phyloP scores from a whole-genome alignment of 2,888 invertebrate species.

The Andrena fulva region DNA sequence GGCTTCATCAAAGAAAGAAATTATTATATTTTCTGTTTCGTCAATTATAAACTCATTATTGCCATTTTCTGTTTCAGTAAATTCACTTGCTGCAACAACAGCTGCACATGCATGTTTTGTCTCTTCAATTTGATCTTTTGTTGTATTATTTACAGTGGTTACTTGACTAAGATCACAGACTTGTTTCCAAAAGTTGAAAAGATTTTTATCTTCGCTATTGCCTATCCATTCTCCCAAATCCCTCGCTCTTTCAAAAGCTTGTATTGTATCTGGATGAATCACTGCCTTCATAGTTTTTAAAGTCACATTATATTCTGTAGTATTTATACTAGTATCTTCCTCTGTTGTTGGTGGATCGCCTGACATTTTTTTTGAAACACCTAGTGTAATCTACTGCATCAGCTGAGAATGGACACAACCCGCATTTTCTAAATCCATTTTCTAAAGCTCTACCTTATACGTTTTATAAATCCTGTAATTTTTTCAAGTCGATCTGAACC shows the following conservation, averaged over 20 bases:
- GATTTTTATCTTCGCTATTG: constrained; percentile 1
- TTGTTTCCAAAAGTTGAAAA: constrained; percentile 5
- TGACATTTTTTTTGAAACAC: neutral
- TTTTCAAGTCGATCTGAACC: no score
- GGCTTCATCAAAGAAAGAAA: neutral
- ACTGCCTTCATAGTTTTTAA: neutral
- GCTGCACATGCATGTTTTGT: neutral
- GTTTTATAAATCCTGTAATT: no score
- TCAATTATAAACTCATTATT: constrained; percentile 2
- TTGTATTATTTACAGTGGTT: constrained; percentile 2
- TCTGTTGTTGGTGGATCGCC: neutral
- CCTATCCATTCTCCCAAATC: constrained; percentile 2
- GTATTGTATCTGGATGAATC: neutral
- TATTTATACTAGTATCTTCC: neutral
- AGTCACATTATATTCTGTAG: neutral
- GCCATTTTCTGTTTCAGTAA: neutral
- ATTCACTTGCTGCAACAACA: neutral
- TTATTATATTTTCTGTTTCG: no score
- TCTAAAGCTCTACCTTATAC: no score
- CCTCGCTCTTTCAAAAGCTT: neutral
- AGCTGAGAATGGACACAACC: neutral
- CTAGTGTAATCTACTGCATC: neutral
- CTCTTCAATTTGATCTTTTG: neutral
- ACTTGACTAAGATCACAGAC: neutral
- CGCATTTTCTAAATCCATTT: neutral